phyloP scores from a whole-genome alignment of 2,888 invertebrate species.

The Atrina japonica region DNA sequence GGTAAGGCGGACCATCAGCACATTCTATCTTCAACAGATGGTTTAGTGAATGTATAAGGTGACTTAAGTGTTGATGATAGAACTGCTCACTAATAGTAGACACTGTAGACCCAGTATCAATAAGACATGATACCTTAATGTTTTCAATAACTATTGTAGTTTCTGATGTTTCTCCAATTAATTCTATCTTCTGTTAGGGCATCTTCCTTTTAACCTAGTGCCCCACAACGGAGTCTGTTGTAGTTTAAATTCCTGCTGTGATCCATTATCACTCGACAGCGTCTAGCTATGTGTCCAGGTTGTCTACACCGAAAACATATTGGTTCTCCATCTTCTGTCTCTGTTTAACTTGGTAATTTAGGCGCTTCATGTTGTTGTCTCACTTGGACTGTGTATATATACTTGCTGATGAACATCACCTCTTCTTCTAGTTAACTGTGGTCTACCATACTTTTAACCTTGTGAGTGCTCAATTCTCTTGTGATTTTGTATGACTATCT shows the following conservation, averaged over 20 bases:
- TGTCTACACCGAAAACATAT: slow-evolving; percentile 6
- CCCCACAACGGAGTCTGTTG: not conserved
- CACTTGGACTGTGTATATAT: no score
- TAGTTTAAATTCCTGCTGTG: not conserved
- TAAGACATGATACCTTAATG: slow-evolving; percentile 1
- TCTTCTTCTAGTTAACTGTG: no score
- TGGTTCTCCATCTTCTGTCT: no score
- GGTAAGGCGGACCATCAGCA: no score
- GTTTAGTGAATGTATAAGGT: slow-evolving; percentile 18
- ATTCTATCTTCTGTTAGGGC: not conserved
- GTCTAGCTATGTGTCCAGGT: not conserved
- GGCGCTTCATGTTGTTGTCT: no score
- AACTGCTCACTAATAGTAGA: no score
- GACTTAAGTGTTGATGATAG: slow-evolving; percentile 32
- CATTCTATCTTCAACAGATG: no score
- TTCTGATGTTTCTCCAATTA: slow-evolving; percentile 27
- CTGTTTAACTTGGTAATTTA: no score
- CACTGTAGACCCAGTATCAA: slow-evolving; percentile 40
- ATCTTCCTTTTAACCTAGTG: not conserved
- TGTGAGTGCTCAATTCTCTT: no score
- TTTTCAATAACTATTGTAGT: slow-evolving; percentile 10
- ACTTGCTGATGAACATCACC: no score
- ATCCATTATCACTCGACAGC: slow-evolving; percentile 1
- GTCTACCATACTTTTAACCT: no score
- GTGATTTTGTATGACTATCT: no score